These are phyloP conservation scores for Cyphomyrmex costatus DNA, from an alignment of 1,140 invertebrate species.

Conservation along the genomic window DNA sequence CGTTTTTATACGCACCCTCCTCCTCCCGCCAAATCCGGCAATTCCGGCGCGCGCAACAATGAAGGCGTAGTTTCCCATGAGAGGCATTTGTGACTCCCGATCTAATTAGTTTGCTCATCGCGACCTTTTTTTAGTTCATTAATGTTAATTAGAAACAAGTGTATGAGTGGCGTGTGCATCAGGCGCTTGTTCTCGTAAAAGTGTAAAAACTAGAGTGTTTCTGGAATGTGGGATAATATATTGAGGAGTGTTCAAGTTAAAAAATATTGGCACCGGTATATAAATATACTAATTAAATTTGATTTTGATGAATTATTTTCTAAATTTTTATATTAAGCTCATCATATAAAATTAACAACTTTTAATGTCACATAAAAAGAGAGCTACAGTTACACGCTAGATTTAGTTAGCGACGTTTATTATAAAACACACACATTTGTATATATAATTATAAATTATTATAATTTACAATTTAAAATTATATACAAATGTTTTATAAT, in stretches of 20 bases:
- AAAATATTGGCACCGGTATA: not conserved
- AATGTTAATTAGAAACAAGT: constrained; percentile 27
- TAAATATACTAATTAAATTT: constrained; percentile 3
- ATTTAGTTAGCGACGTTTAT: too few species aligned
- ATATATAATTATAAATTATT: too few species aligned
- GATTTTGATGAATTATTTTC: not conserved
- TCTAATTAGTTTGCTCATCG: constrained; percentile 50
- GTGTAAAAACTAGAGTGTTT: not conserved
- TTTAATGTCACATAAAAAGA: too few species aligned
- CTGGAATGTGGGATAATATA: constrained; percentile 14
- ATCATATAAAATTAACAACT: not conserved
- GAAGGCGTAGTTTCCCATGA: constrained; percentile 46
- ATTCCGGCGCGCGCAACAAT: constrained; percentile 62
- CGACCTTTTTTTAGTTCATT: constrained; percentile 47
- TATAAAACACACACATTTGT: too few species aligned
- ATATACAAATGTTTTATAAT: too few species aligned
- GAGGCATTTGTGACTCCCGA: constrained; percentile 44
- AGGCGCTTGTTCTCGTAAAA: not conserved
- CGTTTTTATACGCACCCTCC: constrained; percentile 26
- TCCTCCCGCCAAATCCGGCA: not conserved
- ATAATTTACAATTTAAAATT: too few species aligned
- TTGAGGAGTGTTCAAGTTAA: not conserved
- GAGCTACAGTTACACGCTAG: too few species aligned
- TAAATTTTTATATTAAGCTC: not conserved
- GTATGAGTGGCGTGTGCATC: not conserved